Base-by-base conservation (phyloP, 2,797 vertebrate species). In the Gallinago solitaria region DNA sequence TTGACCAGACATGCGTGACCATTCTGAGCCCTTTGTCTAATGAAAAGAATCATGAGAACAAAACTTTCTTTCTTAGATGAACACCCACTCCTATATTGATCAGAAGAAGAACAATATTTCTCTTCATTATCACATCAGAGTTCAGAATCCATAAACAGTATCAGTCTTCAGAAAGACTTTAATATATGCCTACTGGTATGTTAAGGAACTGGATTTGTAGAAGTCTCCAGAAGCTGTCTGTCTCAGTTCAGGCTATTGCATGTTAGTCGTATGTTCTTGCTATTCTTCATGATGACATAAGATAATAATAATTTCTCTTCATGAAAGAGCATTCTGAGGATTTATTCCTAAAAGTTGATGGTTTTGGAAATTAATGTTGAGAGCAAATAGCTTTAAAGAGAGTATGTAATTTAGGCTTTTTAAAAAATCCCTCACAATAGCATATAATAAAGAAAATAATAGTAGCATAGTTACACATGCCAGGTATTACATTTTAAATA, bases 1-100 rank as follows among this genome's bases (percentile, higher is more conserved):
- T 74, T 70, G 59, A 51, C 56, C 24, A 53, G 47, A 37, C 0
- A 0, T 9, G 32, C 0, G 0, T 61, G 54, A 45, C 33, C 13
- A 14, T 78, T 71, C 69, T 20, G 75, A 85, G 64, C 51, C 28
- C 9, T 50, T 54, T 70, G 24, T 45, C 30, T 53, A 25, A 75
- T 0, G 1, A 77, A 43, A 89, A 14, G 15, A 39, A 25, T 50
- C 41, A 41, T 16, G 37, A 67, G 5, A 73, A 60, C 28, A 27
- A 14, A 0, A 16, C 80, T 90, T 85, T 45, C n/a, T 70, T 75
- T 80, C 75, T 83, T 21, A 60, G 45, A 30, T 47, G 20, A 91
- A 28, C 35, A 61, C 25, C 53, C 45, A 53, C n/a, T 37, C 33
- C 35, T 17, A 4, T 75, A 37, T 35, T 81, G 61, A 61, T 75